Percentiles rank a stretch among this genome's conserved stretches.
These are phyloP conservation scores for Agrochola circellaris DNA, from an alignment of 2,888 invertebrate genomes.

Conservation along the genomic window DNA sequence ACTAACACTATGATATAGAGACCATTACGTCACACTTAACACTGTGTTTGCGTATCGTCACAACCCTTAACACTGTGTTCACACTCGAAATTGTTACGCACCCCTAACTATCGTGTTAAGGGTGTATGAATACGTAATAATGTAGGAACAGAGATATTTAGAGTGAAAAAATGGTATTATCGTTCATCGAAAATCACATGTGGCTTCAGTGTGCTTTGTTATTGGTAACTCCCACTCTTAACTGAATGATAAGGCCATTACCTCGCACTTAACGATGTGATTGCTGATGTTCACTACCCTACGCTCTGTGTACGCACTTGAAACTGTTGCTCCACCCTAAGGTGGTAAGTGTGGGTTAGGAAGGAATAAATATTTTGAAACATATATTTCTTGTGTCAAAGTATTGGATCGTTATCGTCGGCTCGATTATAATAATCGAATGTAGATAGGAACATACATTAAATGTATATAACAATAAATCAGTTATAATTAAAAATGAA, in stretches of 20 bases:
- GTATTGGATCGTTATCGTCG: neutral
- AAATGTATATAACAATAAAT: neutral
- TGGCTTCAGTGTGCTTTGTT: neutral
- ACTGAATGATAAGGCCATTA: neutral
- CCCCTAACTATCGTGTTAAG: conserved; percentile 12
- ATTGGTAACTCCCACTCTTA: neutral
- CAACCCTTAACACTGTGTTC: conserved; percentile 29
- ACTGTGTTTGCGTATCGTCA: conserved; percentile 75
- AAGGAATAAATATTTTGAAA: neutral
- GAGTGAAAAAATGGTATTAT: neutral
- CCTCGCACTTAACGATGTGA: conserved; percentile 14
- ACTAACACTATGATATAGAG: conserved; percentile 69
- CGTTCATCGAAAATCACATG: neutral
- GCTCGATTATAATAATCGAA: neutral
- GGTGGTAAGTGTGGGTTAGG: neutral
- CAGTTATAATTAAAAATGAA: neutral
- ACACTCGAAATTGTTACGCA: conserved; percentile 37
- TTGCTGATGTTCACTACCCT: conserved; percentile 16
- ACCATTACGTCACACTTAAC: conserved; percentile 79
- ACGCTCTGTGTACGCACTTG: conserved; percentile 30
- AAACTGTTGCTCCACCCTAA: conserved; percentile 16
- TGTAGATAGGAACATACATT: neutral
- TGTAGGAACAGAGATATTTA: neutral
- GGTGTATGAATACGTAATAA: conserved; percentile 31
- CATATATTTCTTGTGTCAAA: neutral